These are phyloP conservation scores for Hydrotaea cyrtoneurina DNA, from an alignment of 2,888 invertebrate genomes.

Conservation along the genomic window DNA sequence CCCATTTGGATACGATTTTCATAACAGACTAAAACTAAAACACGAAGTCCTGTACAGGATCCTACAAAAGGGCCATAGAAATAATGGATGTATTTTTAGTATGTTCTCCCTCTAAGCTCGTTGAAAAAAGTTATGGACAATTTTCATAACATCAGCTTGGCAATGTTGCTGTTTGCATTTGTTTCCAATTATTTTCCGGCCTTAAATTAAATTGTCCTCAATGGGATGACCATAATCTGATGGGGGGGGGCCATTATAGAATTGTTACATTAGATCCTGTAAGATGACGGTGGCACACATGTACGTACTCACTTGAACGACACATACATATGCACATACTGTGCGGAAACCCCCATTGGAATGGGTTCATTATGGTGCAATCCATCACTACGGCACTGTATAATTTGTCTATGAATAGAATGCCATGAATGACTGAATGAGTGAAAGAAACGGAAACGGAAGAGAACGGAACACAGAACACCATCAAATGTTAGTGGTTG, in stretches of 20 bases:
- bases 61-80: no score
- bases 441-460: constrained; percentile 16
- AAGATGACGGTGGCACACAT: background rate
- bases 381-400: constrained; percentile 21
- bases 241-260: background rate
- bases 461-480: background rate
- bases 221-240: background rate
- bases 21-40: no score
- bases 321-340: background rate
- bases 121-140: no score
- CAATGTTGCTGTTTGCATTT: no score
- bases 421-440: constrained; percentile 7
- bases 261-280: background rate
- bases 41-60: no score
- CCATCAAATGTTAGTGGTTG: background rate
- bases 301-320: no score
- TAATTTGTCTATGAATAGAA: constrained; percentile 14
- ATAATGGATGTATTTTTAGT: no score
- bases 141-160: no score
- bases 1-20: no score
- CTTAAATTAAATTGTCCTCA: constrained; percentile 18
- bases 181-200: background rate
- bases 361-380: background rate
- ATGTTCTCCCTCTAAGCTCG: no score
- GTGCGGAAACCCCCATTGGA: no score